Evolutionary conservation across 2,797 vertebrate species (phyloP).

Genomic region (Garrulus glandarius): DNA sequence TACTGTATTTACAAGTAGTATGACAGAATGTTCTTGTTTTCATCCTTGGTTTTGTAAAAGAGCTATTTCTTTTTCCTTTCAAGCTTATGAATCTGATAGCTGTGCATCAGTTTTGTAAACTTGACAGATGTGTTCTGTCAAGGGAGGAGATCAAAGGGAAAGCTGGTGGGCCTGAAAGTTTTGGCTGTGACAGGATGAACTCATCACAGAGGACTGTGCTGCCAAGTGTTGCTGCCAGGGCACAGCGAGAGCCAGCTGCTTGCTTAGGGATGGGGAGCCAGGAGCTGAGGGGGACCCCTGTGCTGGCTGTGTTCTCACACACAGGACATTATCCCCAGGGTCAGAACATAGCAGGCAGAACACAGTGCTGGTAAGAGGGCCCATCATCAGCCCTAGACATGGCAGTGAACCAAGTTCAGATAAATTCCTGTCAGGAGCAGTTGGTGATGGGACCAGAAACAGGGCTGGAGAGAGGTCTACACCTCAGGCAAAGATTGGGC

Average conservation of each 20-base stretch:
- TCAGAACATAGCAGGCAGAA: not conserved
- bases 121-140: not conserved
- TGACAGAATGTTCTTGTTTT: not conserved
- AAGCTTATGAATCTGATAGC: not conserved
- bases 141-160: conserved; percentile 25
- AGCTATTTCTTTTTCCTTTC: not conserved
- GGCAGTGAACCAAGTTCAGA: not conserved
- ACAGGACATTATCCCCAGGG: no score
- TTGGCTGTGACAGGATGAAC: not conserved
- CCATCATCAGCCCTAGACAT: fast-evolving
- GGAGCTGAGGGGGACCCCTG: fast-evolving
- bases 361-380: not conserved
- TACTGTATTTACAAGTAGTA: not conserved
- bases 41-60: not conserved
- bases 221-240: not conserved
- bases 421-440: not conserved
- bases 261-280: not conserved
- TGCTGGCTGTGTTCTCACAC: fast-evolving
- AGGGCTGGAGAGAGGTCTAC: not conserved
- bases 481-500: not conserved
- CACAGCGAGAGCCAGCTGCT: not conserved
- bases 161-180: not conserved
- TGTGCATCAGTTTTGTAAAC: not conserved
- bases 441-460: fast-evolving
- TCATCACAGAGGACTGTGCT: not conserved